phyloP scores from a whole-genome alignment of 2,888 invertebrate genomes.

The Himalopsyche tibetana region DNA sequence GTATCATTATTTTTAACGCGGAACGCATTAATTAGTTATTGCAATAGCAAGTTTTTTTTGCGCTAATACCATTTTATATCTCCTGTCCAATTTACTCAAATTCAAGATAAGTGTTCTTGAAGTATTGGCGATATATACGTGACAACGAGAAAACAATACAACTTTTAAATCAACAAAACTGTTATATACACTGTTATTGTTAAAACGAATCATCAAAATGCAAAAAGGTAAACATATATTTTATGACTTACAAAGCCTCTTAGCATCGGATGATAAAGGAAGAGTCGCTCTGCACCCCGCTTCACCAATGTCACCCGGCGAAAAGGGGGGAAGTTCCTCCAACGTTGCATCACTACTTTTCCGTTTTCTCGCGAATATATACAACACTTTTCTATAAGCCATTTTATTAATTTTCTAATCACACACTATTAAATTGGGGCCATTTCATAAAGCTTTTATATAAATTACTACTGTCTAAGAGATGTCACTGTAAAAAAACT shows the following conservation, averaged over 20 bases:
- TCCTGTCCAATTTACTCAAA: no score
- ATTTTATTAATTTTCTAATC: slow-evolving; percentile 49
- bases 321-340: slow-evolving; percentile 58
- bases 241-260: slow-evolving; percentile 64
- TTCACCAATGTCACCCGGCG: slow-evolving; percentile 55
- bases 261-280: slow-evolving; percentile 63
- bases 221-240: not conserved
- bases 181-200: no score
- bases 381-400: slow-evolving; percentile 65
- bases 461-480: not conserved
- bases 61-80: no score
- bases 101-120: no score
- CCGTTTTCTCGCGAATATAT: slow-evolving; percentile 61
- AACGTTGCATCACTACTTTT: slow-evolving; percentile 58
- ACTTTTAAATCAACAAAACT: no score
- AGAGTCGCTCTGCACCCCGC: slow-evolving; percentile 63
- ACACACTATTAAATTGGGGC: not conserved
- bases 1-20: no score
- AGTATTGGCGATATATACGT: no score
- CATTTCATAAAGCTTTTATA: not conserved
- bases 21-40: no score
- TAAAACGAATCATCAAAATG: no score
- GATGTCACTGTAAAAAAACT: not conserved
- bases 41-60: no score
- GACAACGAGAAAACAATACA: no score